Evolutionary conservation across 2,888 invertebrate species (phyloP).

Genomic region (Drosophila atroscutellata): DNA sequence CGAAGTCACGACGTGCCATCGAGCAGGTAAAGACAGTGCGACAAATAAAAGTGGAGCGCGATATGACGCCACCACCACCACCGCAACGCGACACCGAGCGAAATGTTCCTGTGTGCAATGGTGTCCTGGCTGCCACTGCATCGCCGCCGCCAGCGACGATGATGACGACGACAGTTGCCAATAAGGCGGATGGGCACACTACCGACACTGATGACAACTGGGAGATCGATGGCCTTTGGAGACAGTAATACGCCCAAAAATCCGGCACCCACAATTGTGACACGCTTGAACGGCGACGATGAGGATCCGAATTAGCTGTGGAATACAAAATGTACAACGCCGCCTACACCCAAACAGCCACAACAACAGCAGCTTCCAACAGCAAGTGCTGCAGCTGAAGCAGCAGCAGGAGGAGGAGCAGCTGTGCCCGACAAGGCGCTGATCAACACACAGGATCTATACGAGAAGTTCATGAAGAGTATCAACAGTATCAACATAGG

Average conservation of each 20-base stretch:
- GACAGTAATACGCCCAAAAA: conserved; percentile 73
- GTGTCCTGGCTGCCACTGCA: conserved; percentile 40
- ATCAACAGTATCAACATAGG: conserved; percentile 82
- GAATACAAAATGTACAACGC: conserved; percentile 72
- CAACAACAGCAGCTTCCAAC: neutral
- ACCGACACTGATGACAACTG: conserved; percentile 85
- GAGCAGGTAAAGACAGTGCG: conserved; percentile 55
- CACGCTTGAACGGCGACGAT: conserved; percentile 46
- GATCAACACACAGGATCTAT: conserved; percentile 82
- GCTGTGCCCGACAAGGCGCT: conserved; percentile 36
- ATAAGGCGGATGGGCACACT: conserved; percentile 68
- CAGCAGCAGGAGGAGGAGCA: neutral
- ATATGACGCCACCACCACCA: conserved; percentile 51
- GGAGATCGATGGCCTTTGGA: conserved; percentile 82
- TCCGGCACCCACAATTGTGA: neutral
- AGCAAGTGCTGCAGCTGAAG: conserved; percentile 7
- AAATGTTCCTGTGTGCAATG: conserved; percentile 35
- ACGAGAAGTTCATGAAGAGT: conserved; percentile 84
- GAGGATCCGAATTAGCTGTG: conserved; percentile 70
- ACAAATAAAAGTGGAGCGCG: conserved; percentile 59
- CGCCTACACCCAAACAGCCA: conserved; percentile 54
- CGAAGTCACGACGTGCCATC: conserved; percentile 19
- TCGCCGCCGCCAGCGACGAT: conserved; percentile 28
- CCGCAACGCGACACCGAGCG: neutral
- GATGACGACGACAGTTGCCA: neutral